These are phyloP conservation scores for Heliopora coerulea DNA, from an alignment of 92 coral and sea anemone genomes.

Conservation along the genomic window DNA sequence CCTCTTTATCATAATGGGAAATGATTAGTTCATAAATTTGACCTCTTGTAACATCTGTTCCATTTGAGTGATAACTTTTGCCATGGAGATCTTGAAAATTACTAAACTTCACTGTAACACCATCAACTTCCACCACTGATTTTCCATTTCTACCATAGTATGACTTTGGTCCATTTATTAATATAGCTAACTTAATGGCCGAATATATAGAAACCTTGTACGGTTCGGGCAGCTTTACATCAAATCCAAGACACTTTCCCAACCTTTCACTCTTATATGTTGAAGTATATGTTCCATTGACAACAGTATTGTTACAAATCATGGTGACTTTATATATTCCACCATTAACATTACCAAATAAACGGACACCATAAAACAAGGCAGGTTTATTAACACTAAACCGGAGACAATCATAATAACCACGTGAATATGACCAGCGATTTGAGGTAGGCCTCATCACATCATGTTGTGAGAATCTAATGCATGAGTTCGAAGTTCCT, in stretches of 20 bases:
- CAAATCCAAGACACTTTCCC: constrained; percentile 11
- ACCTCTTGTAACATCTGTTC: not conserved
- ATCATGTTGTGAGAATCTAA: no score
- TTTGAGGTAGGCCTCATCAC: not conserved
- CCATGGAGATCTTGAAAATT: not conserved
- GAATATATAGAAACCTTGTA: no score
- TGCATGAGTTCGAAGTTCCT: no score
- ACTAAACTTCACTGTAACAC: not conserved
- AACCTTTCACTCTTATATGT: not conserved
- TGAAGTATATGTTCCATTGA: constrained; percentile 7
- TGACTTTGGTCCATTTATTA: no score
- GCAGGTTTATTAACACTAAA: not conserved
- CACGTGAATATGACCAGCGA: not conserved
- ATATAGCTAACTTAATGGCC: no score
- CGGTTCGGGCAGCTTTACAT: constrained; percentile 10
- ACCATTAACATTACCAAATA: constrained; percentile 18
- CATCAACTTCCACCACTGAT: not conserved
- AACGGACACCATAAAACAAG: not conserved
- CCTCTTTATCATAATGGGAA: not conserved
- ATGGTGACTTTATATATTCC: constrained; percentile 7
- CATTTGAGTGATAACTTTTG: not conserved
- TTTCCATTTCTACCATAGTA: no score
- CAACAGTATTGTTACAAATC: not conserved
- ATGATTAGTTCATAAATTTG: not conserved
- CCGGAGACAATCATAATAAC: not conserved